Evolutionary conservation across 2,888 invertebrate genomes (phyloP), one percentile per base, ranked within the genome.

Genomic region (Ornithoptera priamus): DNA sequence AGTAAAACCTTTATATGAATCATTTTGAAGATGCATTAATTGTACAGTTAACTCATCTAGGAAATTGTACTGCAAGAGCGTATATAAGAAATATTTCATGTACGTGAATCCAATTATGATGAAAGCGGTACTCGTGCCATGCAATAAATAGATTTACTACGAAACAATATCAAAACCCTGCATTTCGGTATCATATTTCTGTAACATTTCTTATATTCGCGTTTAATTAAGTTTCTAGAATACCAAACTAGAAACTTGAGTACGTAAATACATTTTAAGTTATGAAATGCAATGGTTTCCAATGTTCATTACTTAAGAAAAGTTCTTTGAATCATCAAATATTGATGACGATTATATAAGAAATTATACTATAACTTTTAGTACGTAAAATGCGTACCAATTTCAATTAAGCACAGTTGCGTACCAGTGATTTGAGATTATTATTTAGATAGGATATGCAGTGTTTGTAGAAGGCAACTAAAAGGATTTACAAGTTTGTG

Each of bases 61-160:
- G 53, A 62, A 36, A 36, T 62, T 63, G 2, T 46, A 62, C 20
- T 24, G 36, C 57, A 62, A 68, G n/a, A 63, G 42, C 58, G 30
- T 57, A 62, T 30, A 68, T 46, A 12, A 46, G 20, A 62, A n/a
- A 62, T 57, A 60, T 56, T 53, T 65, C 69, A 65, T 57, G 64
- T 18, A 56, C n/a, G 64, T 20, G 63, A 64, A 64, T 68, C 60
- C 64, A 65, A 69, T 69, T 64, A 69, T 56, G 65, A 69, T 42
- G 57, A 69, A 65, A 36, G 60, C 53, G 42, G 24, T 69, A 60
- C 61, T 39, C 42, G 64, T 46, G 65, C 60, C 64, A 56, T 69
- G 56, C 69, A n/a, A 65, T 65, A 69, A n/a, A 65, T 65, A 69
- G 65, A 69, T 69, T 69, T 69, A 69, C 69, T 65, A 65, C 69